Conservation (phyloP, 53 echinoderm and acorn worm species). For the Crossaster papposus region DNA sequence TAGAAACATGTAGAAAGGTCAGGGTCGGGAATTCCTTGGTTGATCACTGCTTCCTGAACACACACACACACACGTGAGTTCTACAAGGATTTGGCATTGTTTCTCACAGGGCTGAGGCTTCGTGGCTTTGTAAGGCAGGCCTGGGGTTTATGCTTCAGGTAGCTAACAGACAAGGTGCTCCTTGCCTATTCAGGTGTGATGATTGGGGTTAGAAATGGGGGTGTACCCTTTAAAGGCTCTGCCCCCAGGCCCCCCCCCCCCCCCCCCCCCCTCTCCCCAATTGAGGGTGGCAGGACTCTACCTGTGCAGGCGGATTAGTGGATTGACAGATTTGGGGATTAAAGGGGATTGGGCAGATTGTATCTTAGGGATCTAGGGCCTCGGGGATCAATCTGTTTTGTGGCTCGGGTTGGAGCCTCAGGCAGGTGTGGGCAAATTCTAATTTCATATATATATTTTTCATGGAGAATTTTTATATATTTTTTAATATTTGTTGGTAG, state of each 20-base stretch:
- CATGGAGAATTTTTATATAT: background rate
- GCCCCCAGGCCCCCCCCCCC: too few relatives aligned
- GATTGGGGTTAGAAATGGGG: too few relatives aligned
- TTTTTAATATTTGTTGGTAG: background rate
- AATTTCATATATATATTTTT: background rate
- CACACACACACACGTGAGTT: background rate
- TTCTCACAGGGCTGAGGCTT: background rate
- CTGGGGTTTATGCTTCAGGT: background rate
- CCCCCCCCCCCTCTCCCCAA: background rate
- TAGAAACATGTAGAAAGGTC: conserved; percentile 40
- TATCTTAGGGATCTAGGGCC: conserved; percentile 8
- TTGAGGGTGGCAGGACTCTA: conserved; percentile 16
- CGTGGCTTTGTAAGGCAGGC: conserved; percentile 38
- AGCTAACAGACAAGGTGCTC: too few relatives aligned
- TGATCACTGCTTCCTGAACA: conserved; percentile 34
- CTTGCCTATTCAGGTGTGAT: too few relatives aligned
- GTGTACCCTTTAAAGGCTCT: too few relatives aligned
- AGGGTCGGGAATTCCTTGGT: conserved; percentile 48
- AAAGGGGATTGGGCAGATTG: conserved; percentile 20
- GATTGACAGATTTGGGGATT: conserved; percentile 42
- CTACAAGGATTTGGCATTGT: background rate
- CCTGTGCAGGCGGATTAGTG: conserved; percentile 45
- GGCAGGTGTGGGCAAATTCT: background rate
- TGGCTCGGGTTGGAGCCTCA: background rate
- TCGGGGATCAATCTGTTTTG: background rate